These are phyloP conservation scores for Tachycineta bicolor DNA, from an alignment of 2,113 vertebrate species.

Conservation along the genomic window DNA sequence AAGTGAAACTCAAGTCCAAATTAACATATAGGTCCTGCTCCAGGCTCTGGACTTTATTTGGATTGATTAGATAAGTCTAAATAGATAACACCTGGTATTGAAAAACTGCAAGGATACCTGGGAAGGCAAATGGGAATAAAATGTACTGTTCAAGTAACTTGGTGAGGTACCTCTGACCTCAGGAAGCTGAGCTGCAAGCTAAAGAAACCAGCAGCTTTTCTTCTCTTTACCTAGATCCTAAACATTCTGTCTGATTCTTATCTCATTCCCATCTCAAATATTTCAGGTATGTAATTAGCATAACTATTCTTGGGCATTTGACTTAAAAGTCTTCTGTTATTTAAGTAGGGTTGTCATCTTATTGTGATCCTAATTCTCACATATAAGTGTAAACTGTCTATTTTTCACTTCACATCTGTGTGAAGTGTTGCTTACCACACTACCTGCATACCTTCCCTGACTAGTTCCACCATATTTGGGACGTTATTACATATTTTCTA, in stretches of 20 bases:
- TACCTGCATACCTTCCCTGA: slow-evolving; percentile 5
- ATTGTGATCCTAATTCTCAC: slow-evolving; percentile 12
- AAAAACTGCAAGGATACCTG: background rate
- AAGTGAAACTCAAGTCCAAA: background rate
- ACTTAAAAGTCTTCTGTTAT: slow-evolving; percentile 14
- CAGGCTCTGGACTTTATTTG: background rate
- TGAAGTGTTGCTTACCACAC: slow-evolving; percentile 54
- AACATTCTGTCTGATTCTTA: background rate
- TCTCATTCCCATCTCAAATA: background rate
- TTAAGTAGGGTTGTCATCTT: slow-evolving; percentile 6
- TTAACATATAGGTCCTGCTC: background rate
- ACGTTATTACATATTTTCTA: slow-evolving; percentile 46
- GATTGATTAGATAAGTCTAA: background rate
- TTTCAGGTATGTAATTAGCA: background rate
- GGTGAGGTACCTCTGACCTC: background rate
- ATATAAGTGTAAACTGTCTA: background rate
- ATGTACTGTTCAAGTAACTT: background rate
- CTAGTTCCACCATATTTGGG: background rate
- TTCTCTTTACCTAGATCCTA: background rate
- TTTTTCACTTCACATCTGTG: slow-evolving; percentile 56
- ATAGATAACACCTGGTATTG: background rate
- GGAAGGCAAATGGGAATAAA: background rate
- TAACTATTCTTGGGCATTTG: background rate
- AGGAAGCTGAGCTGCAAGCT: background rate
- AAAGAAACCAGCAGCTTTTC: background rate